Evolutionary conservation across 2,797 vertebrate species (phyloP).

Genomic region (Telmatherina bonti): DNA sequence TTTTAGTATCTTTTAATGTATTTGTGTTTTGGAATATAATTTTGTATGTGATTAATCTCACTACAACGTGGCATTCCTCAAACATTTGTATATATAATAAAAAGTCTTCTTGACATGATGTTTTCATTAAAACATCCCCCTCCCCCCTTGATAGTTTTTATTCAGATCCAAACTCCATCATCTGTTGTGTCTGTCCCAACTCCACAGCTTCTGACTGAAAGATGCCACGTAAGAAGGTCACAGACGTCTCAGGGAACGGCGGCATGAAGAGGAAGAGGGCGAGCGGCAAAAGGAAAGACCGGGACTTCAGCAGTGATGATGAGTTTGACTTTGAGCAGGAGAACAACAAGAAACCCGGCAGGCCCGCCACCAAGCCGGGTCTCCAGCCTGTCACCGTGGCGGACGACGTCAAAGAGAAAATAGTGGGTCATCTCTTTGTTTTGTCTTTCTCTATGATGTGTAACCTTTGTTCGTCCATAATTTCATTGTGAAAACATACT

Average conservation of each 20-base stretch:
- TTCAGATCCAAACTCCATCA: no score
- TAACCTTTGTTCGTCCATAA: not conserved
- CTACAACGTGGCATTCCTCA: no score
- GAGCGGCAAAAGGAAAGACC: constrained; percentile 83
- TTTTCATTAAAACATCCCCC: no score
- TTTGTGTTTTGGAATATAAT: no score
- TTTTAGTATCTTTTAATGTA: no score
- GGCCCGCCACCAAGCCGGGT: constrained; percentile 77
- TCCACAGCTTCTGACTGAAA: constrained; percentile 45
- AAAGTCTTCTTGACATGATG: no score
- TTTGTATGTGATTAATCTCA: no score
- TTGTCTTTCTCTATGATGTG: not conserved
- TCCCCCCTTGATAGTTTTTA: no score
- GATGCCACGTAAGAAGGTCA: constrained; percentile 89
- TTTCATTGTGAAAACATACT: not conserved
- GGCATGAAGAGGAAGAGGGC: constrained; percentile 84
- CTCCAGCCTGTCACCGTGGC: constrained; percentile 86
- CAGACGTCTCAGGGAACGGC: constrained; percentile 84
- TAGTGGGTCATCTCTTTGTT: constrained; percentile 73
- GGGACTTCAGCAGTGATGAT: constrained; percentile 87
- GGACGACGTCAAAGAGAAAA: constrained; percentile 87
- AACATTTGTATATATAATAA: no score
- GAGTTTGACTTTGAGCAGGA: constrained; percentile 88
- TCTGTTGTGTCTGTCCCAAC: not conserved
- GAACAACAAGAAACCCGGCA: constrained; percentile 86